Evolutionary conservation across 2,797 vertebrate species (phyloP).

Genomic region (Pogonophryne albipinna): DNA sequence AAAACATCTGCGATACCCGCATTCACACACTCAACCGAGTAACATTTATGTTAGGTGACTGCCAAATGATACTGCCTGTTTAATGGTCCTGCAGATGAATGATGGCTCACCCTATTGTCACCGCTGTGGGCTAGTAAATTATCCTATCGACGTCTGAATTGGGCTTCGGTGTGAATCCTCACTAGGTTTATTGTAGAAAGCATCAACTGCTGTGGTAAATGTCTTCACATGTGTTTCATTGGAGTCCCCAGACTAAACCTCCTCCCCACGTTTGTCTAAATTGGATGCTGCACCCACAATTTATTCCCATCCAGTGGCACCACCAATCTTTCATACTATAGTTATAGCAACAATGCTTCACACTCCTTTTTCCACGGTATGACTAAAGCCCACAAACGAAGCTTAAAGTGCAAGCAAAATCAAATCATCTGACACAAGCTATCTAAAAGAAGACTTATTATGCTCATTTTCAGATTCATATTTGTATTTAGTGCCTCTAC

Average conservation of each 20-base stretch:
- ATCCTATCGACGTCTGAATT: slow-evolving; percentile 36
- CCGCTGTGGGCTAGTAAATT: slow-evolving; percentile 29
- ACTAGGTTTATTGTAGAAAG: slow-evolving; percentile 1
- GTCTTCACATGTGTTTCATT: slow-evolving; percentile 22
- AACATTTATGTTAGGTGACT: slow-evolving; percentile 35
- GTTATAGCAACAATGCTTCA: slow-evolving; percentile 1
- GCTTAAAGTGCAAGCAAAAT: slow-evolving; percentile 27
- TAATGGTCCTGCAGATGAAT: slow-evolving; percentile 48
- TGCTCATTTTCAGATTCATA: too few relatives aligned
- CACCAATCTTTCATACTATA: slow-evolving; percentile 9
- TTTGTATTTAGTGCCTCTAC: too few relatives aligned
- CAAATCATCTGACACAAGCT: slow-evolving; percentile 32
- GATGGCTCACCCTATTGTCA: slow-evolving; percentile 30
- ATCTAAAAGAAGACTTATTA: too few relatives aligned
- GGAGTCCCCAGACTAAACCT: not conserved
- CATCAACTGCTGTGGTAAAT: slow-evolving; percentile 26
- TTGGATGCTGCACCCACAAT: slow-evolving; percentile 9
- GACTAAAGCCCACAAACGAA: not conserved
- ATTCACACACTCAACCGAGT: slow-evolving; percentile 26
- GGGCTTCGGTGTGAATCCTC: slow-evolving; percentile 4
- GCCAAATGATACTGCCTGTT: slow-evolving; percentile 40
- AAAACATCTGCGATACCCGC: slow-evolving; percentile 38
- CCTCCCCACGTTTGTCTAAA: not conserved
- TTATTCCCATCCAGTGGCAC: slow-evolving; percentile 15
- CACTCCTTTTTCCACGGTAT: not conserved